Base-by-base conservation (phyloP, 1,140 invertebrate species). In the Euwallacea fornicatus region DNA sequence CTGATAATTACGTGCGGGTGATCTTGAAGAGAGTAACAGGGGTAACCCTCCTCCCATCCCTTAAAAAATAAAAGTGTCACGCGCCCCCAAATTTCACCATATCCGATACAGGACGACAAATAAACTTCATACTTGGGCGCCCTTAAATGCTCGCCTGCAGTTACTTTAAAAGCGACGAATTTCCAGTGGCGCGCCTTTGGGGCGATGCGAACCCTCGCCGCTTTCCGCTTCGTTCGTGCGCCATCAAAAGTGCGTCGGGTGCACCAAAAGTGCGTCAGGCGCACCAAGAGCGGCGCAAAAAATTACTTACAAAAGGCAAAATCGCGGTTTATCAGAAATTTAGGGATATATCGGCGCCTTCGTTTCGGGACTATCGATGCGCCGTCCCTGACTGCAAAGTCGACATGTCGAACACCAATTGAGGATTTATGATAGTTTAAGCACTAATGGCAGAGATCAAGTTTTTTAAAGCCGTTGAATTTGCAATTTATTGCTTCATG, bases 1-100 rank as follows among this genome's bases (percentile, higher is more conserved):
- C 79, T 78, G 79, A 80, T 81, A 81, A 81, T 80, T 81, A 81
- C 78, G 78, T 79, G 74, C 78, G 78, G 78, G 78, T 79, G 79
- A 81, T 81, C 78, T 78, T 76, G 75, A 79, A 79, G 77, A 77
- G 79, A 77, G 43, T 75, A 70, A 71, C 62, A 70, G 73, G 77
- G 78, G 76, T 75, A 74, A 68, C 50, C 15, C 41, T 41, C 55
- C 59, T 47, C 55, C 62, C 53, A 64, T 72, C 74, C 76, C 74
- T 78, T 79, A 76, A 73, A 76, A 78, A 78, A 78, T 78, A 78
- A 78, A 80, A 78, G 71, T 78, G 77, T 78, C 77, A 75, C 76
- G 75, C 76, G 78, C 75, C 78, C 76, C 75, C 75, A 78, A 76
- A 74, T 71, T 73, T 71, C 66, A 69, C 74, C 73, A 64, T 77